phyloP scores from a whole-genome alignment of 2,888 invertebrate genomes.

The Smittia sp. region DNA sequence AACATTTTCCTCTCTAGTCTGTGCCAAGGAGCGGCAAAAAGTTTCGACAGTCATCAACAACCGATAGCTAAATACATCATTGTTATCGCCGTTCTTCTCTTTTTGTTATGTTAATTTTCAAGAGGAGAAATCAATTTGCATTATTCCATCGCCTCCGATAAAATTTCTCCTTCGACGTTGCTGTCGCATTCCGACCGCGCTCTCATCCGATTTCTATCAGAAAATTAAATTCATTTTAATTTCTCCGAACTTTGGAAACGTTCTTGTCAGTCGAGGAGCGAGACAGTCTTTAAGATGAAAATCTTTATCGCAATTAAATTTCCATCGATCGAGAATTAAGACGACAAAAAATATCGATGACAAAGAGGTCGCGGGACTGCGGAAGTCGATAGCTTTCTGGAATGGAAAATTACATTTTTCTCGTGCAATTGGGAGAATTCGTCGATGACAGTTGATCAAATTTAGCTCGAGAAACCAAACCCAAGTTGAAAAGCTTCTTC shows the following conservation, averaged over 20 bases:
- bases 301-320: conserved; percentile 2
- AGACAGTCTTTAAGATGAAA: not conserved
- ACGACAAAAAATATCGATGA: not conserved
- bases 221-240: conserved; percentile 36
- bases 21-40: not conserved
- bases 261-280: not conserved
- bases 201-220: conserved; percentile 27
- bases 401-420: no score
- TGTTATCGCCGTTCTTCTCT: conserved; percentile 1
- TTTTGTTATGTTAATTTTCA: conserved; percentile 39
- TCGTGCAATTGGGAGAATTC: no score
- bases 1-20: not conserved
- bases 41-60: conserved; percentile 28
- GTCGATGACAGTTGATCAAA: no score
- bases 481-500: no score
- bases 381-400: not conserved
- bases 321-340: not conserved
- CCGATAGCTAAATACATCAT: conserved; percentile 36
- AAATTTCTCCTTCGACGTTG: not conserved
- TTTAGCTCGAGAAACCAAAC: no score
- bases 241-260: conserved; percentile 4
- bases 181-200: not conserved
- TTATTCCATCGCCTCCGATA: conserved; percentile 23
- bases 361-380: not conserved
- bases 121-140: conserved; percentile 37